Conservation (phyloP, 1,140 invertebrate genomes). For the Drosophila saltans region DNA sequence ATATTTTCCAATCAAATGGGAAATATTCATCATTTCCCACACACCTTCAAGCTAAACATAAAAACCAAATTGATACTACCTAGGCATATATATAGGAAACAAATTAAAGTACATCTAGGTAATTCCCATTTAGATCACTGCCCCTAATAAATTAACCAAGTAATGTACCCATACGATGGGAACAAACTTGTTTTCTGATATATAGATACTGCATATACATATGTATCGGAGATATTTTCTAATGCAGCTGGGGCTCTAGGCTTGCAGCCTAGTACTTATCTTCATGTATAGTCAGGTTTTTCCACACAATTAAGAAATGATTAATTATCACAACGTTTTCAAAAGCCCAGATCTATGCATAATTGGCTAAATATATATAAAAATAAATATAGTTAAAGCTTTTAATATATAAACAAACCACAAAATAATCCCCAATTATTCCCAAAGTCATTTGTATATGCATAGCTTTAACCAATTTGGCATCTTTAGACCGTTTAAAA, state of each 20-base stretch:
- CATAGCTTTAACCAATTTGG: slow-evolving; percentile 61
- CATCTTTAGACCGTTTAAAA: slow-evolving; percentile 70
- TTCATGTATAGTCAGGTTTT: slow-evolving; percentile 52
- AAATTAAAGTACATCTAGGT: background rate
- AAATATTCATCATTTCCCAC: slow-evolving; percentile 1
- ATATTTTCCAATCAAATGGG: background rate
- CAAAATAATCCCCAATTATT: slow-evolving; percentile 44
- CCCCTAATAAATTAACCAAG: background rate
- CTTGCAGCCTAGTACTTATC: slow-evolving; percentile 22
- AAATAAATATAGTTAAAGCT: slow-evolving; percentile 1
- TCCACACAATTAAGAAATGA: slow-evolving; percentile 63
- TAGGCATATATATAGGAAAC: background rate
- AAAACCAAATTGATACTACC: background rate
- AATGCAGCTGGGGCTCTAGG: slow-evolving; percentile 2
- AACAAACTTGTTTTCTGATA: slow-evolving; percentile 1
- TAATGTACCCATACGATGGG: background rate
- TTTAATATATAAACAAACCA: slow-evolving; percentile 35
- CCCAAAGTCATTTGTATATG: slow-evolving; percentile 25
- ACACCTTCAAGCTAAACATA: background rate
- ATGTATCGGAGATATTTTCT: background rate
- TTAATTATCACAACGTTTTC: slow-evolving; percentile 63
- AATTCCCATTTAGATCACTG: slow-evolving; percentile 3
- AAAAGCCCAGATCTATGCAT: slow-evolving; percentile 32
- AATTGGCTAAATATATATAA: slow-evolving; percentile 38
- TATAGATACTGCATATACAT: background rate